Conservation (phyloP, 2,797 vertebrate species). For the Phylloscopus collybita region DNA sequence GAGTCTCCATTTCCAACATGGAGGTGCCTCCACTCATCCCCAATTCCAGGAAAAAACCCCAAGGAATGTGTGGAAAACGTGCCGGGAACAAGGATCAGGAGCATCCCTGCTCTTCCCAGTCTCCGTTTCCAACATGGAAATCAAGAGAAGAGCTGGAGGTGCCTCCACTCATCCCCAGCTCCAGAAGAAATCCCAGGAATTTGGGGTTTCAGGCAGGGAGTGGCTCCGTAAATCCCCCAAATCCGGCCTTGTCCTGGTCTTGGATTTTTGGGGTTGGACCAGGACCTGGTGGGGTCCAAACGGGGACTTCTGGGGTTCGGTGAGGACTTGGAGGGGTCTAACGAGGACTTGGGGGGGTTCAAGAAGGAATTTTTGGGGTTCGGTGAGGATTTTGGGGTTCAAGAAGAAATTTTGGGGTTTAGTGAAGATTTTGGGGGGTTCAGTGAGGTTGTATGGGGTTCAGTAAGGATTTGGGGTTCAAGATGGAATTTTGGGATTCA, state of each 20-base stretch:
- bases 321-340: background rate
- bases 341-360: background rate
- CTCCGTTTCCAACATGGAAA: background rate
- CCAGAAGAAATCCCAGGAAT: background rate
- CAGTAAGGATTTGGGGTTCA: background rate
- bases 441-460: too few relatives aligned
- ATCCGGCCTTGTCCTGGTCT: fast-evolving
- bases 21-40: background rate
- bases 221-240: background rate
- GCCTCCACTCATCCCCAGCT: background rate
- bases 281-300: background rate
- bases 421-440: too few relatives aligned
- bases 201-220: too few relatives aligned
- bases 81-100: background rate
- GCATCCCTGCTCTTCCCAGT: fast-evolving
- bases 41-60: background rate
- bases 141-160: background rate
- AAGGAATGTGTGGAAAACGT: background rate
- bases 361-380: too few relatives aligned
- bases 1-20: fast-evolving
- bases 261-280: background rate
- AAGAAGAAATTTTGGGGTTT: too few relatives aligned
- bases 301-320: too few relatives aligned
- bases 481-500: background rate
- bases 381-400: background rate